These are phyloP conservation scores for Zoroaster sp. DNA, from an alignment of 53 echinoderm and acorn worm species.

Conservation along the genomic window DNA sequence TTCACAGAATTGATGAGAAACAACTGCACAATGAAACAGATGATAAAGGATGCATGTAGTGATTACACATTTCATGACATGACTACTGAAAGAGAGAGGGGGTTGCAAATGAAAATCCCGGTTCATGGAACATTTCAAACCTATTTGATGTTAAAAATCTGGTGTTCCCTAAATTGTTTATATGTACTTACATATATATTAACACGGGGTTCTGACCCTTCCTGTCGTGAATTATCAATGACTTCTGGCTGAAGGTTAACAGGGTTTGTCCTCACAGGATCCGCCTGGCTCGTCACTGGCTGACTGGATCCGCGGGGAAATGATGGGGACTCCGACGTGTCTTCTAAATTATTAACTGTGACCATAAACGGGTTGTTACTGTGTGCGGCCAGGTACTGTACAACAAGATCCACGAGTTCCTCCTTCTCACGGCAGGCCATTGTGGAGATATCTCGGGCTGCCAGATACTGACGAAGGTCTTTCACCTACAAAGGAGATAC, in stretches of 20 bases:
- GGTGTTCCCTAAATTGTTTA: no score
- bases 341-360: slow-evolving; percentile 34
- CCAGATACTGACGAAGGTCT: slow-evolving; percentile 86
- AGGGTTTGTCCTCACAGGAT: background rate
- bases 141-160: no score
- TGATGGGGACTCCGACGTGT: background rate
- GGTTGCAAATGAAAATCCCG: no score
- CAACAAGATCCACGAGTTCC: slow-evolving; percentile 85
- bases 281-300: background rate
- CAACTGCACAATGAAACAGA: no score
- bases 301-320: background rate
- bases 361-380: slow-evolving; percentile 12
- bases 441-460: slow-evolving; percentile 71
- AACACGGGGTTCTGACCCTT: background rate
- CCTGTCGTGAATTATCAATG: background rate
- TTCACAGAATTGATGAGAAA: no score
- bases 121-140: no score
- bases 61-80: no score
- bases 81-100: no score
- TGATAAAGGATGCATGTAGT: no score
- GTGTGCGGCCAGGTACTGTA: slow-evolving; percentile 54
- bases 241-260: background rate
- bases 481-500: slow-evolving; percentile 43
- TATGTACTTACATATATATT: background rate
- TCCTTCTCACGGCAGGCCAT: slow-evolving; percentile 83